Percentiles rank a stretch among this genome's conserved stretches.
phyloP scores from a whole-genome alignment of 2,797 vertebrate species.

The Atherinosoma microstoma region DNA sequence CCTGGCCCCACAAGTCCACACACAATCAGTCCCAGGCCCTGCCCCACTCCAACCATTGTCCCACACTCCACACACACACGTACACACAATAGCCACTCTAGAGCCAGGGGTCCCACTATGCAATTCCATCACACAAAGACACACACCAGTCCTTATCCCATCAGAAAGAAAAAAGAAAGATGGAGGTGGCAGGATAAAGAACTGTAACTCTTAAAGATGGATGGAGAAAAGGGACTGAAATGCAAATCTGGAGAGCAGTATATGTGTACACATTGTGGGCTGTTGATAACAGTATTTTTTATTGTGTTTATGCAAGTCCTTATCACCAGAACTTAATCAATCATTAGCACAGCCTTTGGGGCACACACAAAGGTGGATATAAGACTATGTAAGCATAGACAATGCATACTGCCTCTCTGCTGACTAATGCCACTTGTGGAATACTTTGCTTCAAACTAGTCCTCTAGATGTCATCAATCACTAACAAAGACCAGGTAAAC shows the following conservation, averaged over 20 bases:
- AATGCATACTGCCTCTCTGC: conserved; percentile 17
- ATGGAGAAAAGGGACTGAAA: conserved; percentile 29
- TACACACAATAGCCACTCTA: conserved; percentile 74
- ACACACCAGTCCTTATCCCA: conserved; percentile 80
- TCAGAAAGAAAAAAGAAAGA: conserved; percentile 61
- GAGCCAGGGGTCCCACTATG: conserved; percentile 76
- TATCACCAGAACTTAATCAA: conserved; percentile 56
- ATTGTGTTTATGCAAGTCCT: conserved; percentile 36
- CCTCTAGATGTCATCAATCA: conserved; percentile 28
- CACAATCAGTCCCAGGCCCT: conserved; percentile 74
- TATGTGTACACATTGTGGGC: conserved; percentile 24
- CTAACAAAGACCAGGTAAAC: conserved; percentile 43
- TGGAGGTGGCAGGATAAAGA: conserved; percentile 59
- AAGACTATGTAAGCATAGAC: conserved; percentile 25
- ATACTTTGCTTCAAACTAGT: conserved; percentile 3
- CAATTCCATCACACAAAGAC: conserved; percentile 77
- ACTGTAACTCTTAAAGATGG: conserved; percentile 51
- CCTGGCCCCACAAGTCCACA: conserved; percentile 77
- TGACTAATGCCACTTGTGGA: conserved; percentile 52
- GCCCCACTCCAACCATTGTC: conserved; percentile 80
- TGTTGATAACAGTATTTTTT: conserved; percentile 34
- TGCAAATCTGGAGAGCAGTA: conserved; percentile 33
- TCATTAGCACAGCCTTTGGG: conserved; percentile 59
- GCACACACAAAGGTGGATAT: conserved; percentile 34
- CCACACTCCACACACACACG: conserved; percentile 67